phyloP scores from a whole-genome alignment of 1,140 invertebrate species.

The Melitaea cinxia region DNA sequence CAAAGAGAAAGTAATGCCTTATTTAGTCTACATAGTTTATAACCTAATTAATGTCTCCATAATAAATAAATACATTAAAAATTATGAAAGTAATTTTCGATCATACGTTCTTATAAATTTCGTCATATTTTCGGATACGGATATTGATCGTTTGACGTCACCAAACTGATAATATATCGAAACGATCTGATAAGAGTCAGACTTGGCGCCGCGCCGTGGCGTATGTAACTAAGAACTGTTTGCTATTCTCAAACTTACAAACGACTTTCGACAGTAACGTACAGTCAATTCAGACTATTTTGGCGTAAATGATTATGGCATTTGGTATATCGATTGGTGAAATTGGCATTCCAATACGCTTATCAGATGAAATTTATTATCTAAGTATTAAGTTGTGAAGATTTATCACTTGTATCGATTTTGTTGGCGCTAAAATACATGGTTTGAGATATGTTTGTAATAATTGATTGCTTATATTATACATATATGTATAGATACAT shows the following conservation, averaged over 20 bases:
- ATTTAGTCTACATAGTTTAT: too few species aligned
- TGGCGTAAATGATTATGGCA: neutral
- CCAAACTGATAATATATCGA: conserved; percentile 49
- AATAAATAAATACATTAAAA: neutral
- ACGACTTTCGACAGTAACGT: neutral
- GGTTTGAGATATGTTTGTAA: too few species aligned
- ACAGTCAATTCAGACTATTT: neutral
- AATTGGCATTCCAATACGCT: conserved; percentile 17
- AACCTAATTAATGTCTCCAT: too few species aligned
- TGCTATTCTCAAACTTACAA: neutral
- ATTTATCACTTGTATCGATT: neutral
- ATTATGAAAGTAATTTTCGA: neutral
- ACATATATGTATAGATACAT: too few species aligned
- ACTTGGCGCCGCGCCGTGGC: conserved; percentile 45
- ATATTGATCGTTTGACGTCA: conserved; percentile 49
- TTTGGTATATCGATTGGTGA: neutral
- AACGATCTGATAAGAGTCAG: conserved; percentile 51
- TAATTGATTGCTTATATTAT: too few species aligned
- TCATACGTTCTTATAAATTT: neutral
- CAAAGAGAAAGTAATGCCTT: too few species aligned
- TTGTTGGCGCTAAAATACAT: neutral
- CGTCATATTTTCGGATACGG: conserved; percentile 13
- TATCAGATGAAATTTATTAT: conserved; percentile 28
- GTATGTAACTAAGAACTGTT: neutral
- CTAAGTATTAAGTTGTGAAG: conserved; percentile 7